Percentiles rank a stretch among this genome's conserved stretches.
Conservation (phyloP, 1,140 invertebrate species). For the Musca domestica region DNA sequence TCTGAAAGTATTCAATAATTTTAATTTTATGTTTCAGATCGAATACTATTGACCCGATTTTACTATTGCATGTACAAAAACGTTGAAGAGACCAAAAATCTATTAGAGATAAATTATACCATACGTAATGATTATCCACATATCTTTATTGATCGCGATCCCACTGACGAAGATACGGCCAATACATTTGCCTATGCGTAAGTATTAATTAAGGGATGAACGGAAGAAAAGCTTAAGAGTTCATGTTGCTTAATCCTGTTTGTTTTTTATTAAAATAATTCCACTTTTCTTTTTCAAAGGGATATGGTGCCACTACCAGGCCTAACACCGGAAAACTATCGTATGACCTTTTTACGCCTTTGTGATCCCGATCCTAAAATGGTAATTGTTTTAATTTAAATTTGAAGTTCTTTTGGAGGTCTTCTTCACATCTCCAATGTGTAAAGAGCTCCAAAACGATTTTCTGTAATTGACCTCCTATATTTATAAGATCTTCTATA, state of each 20-base stretch:
- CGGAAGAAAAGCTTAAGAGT: constrained; percentile 3
- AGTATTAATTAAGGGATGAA: constrained; percentile 20
- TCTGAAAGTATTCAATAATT: too few relatives aligned
- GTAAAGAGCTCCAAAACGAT: too few relatives aligned
- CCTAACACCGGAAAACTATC: constrained; percentile 59
- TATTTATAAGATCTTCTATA: too few relatives aligned
- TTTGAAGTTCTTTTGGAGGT: background rate
- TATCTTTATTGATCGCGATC: constrained; percentile 66
- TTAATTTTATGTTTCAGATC: constrained; percentile 42
- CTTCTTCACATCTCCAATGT: too few relatives aligned
- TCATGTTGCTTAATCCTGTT: background rate
- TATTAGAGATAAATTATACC: constrained; percentile 66
- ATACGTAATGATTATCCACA: constrained; percentile 64
- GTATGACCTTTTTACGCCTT: constrained; percentile 63
- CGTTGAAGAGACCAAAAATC: constrained; percentile 61
- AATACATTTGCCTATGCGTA: constrained; percentile 49
- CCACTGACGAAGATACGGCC: constrained; percentile 46
- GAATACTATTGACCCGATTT: constrained; percentile 44
- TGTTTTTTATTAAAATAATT: constrained; percentile 1
- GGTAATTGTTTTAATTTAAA: constrained; percentile 27
- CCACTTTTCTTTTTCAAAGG: constrained; percentile 41
- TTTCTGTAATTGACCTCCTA: too few relatives aligned
- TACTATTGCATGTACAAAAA: constrained; percentile 57
- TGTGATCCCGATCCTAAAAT: constrained; percentile 60
- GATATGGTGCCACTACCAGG: constrained; percentile 63